phyloP scores from a whole-genome alignment of 1,140 invertebrate species.

The Alviniconcha marisindica region DNA sequence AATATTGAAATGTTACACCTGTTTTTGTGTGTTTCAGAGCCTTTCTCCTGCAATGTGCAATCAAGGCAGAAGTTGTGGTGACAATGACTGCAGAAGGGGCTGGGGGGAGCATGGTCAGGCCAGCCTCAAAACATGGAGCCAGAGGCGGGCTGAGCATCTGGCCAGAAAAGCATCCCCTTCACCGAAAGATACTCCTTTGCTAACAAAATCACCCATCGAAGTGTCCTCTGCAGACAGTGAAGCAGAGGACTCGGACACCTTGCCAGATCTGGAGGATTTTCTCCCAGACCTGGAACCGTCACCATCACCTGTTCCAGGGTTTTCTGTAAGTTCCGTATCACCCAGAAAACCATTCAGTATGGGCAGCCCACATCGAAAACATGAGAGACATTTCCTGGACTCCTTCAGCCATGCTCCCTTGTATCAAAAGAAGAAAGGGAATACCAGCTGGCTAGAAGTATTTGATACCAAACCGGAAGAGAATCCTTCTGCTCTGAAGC shows the following conservation, averaged over 20 bases:
- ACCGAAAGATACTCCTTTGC: background rate
- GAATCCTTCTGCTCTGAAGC: no score
- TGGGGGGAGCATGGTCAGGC: background rate
- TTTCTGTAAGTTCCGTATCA: no score
- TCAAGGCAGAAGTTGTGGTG: no score
- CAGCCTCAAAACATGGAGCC: background rate
- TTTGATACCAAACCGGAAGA: no score
- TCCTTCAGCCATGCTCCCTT: background rate
- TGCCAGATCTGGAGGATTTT: background rate
- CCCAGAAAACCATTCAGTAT: background rate
- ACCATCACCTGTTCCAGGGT: no score
- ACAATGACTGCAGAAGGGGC: background rate
- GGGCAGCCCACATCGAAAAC: background rate
- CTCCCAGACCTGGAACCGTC: background rate
- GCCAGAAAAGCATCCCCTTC: background rate
- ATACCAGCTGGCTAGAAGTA: no score
- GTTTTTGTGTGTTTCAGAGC: no score
- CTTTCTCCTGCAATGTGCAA: no score
- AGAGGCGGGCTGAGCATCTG: background rate
- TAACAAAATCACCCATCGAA: background rate
- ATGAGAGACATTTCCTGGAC: constrained; percentile 23
- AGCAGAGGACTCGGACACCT: background rate
- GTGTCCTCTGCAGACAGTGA: background rate
- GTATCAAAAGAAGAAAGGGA: background rate
- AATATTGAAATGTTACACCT: no score